Conservation (phyloP, 1,140 invertebrate genomes). For the Drosophila sp. region DNA sequence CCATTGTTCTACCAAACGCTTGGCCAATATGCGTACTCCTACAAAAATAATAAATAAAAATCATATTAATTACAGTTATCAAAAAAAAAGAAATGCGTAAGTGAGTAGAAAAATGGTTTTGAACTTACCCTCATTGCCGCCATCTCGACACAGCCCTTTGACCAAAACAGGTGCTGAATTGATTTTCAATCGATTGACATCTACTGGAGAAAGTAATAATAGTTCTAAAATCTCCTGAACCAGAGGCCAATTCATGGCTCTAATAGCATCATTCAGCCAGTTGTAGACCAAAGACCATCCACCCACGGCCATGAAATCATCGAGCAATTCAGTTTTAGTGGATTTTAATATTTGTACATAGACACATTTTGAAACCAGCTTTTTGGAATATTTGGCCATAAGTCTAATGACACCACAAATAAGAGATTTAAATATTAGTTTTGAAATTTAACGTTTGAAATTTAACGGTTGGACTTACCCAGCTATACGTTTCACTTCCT, state of each 20-base stretch:
- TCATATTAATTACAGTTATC: slow-evolving; percentile 23
- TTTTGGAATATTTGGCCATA: slow-evolving; percentile 98
- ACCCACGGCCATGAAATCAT: slow-evolving; percentile 93
- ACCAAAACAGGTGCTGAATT: slow-evolving; percentile 96
- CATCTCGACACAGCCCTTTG: slow-evolving; percentile 93
- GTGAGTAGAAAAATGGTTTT: not conserved
- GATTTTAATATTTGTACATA: slow-evolving; percentile 96
- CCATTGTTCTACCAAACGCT: slow-evolving; percentile 95
- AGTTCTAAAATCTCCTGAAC: slow-evolving; percentile 93
- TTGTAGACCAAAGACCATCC: slow-evolving; percentile 94
- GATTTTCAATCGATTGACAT: slow-evolving; percentile 93
- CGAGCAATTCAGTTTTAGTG: slow-evolving; percentile 92
- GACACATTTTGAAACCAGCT: slow-evolving; percentile 97
- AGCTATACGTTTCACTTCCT: slow-evolving; percentile 92
- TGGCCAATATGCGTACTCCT: slow-evolving; percentile 89
- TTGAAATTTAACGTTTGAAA: slow-evolving; percentile 1
- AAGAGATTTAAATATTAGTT: slow-evolving; percentile 23
- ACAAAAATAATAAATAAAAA: slow-evolving; percentile 64
- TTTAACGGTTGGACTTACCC: slow-evolving; percentile 84
- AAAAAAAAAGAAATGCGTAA: not conserved
- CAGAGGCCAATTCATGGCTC: slow-evolving; percentile 92
- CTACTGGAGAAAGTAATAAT: slow-evolving; percentile 92
- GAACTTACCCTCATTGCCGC: slow-evolving; percentile 88
- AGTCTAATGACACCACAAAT: slow-evolving; percentile 87
- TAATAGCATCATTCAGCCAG: slow-evolving; percentile 94